Conservation (phyloP, 2,888 invertebrate genomes). For the Emmelina monodactyla region DNA sequence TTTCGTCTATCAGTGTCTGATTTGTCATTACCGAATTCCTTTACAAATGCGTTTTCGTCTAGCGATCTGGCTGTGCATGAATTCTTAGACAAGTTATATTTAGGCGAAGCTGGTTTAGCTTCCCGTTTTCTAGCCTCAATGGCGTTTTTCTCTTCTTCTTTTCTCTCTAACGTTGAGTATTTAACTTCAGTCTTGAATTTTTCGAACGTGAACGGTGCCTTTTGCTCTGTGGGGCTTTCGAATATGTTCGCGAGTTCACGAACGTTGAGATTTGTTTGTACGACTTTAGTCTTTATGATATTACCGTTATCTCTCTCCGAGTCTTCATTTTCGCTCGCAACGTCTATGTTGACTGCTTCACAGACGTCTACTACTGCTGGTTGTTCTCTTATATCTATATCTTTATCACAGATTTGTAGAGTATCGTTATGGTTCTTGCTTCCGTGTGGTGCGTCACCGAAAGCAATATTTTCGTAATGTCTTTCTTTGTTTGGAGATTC, state of each 20-base stretch:
- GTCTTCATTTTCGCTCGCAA: constrained; percentile 21
- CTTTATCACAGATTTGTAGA: constrained; percentile 39
- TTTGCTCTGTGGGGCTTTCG: constrained; percentile 69
- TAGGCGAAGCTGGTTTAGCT: constrained; percentile 65
- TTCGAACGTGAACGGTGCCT: constrained; percentile 64
- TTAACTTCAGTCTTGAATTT: constrained; percentile 52
- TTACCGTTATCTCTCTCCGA: constrained; percentile 43
- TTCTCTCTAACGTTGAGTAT: constrained; percentile 39
- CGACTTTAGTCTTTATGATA: constrained; percentile 27
- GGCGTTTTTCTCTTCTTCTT: constrained; percentile 25
- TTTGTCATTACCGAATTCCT: constrained; percentile 67
- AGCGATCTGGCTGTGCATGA: constrained; percentile 72
- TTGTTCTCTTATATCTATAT: constrained; percentile 25
- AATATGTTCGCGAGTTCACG: constrained; percentile 70
- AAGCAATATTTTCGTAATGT: constrained; percentile 39
- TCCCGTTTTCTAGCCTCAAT: constrained; percentile 28
- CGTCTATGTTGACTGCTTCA: constrained; percentile 11
- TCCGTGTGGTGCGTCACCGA: constrained; percentile 23
- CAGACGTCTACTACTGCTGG: neutral
- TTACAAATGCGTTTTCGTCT: constrained; percentile 77
- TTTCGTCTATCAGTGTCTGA: constrained; percentile 56
- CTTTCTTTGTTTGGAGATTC: constrained; percentile 33
- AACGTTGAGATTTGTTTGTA: constrained; percentile 53
- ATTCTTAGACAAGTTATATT: constrained; percentile 65
- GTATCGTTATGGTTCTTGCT: constrained; percentile 47